Evolutionary conservation across 2,797 vertebrate genomes (phyloP).

Genomic region (Hyperoplus lanceolatus): DNA sequence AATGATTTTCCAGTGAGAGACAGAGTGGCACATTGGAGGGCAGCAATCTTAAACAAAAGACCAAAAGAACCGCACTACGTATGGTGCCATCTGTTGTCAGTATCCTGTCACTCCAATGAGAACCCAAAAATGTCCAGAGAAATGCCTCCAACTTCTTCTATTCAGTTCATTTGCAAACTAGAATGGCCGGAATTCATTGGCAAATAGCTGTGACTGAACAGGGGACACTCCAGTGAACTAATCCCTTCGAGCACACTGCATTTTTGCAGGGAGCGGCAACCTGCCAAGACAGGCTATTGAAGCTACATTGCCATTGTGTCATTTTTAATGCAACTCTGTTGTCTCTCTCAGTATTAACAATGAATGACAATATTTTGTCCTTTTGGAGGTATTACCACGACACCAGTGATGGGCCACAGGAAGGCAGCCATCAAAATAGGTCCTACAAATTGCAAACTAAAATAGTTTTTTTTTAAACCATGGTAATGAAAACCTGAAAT

Average conservation of each 20-base stretch:
- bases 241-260: conserved; percentile 75
- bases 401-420: conserved; percentile 7
- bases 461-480: conserved; percentile 25
- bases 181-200: conserved; percentile 73
- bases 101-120: conserved; percentile 64
- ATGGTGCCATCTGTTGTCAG: conserved; percentile 69
- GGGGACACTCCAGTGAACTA: conserved; percentile 78
- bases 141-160: conserved; percentile 62
- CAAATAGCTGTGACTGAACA: conserved; percentile 77
- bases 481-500: conserved; percentile 3
- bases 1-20: conserved; percentile 31
- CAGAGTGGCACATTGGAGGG: conserved; percentile 31
- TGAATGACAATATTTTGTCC: conserved; percentile 36
- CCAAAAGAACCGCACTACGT: conserved; percentile 54
- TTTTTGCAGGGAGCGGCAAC: conserved; percentile 70
- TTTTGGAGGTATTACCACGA: conserved; percentile 33
- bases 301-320: conserved; percentile 64
- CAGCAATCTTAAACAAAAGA: conserved; percentile 62
- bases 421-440: conserved; percentile 19
- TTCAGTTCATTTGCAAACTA: conserved; percentile 78
- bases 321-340: conserved; percentile 69
- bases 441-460: conserved; percentile 29
- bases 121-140: conserved; percentile 65
- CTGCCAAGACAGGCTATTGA: conserved; percentile 72
- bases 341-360: conserved; percentile 45